Conservation (phyloP, 1,140 invertebrate species). For the Onthophagus taurus region DNA sequence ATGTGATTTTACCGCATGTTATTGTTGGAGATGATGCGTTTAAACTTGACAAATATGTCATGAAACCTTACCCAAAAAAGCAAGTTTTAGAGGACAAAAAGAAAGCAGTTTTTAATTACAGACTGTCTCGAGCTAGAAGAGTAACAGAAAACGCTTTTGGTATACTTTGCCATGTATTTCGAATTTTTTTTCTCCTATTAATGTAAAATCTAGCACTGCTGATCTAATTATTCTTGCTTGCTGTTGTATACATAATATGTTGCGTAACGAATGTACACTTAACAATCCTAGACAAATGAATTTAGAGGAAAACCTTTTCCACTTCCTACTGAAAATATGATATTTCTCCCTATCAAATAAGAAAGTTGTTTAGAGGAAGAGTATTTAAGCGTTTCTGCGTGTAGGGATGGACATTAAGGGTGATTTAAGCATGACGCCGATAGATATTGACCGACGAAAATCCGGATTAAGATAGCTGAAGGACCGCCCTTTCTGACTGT, state of each 20-base stretch:
- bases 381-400: no score
- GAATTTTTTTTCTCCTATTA: conserved; percentile 31
- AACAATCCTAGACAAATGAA: no score
- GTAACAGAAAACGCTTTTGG: conserved; percentile 39
- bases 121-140: conserved; percentile 32
- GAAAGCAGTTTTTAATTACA: conserved; percentile 42
- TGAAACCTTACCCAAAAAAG: conserved; percentile 22
- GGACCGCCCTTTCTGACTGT: no score
- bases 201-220: conserved; percentile 22
- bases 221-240: conserved; percentile 7
- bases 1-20: conserved; percentile 21
- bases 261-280: no score
- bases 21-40: conserved; percentile 29
- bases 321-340: no score
- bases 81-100: conserved; percentile 1
- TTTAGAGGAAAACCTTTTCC: no score
- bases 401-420: no score
- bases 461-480: no score
- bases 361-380: no score
- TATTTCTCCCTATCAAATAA: no score
- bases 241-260: conserved; percentile 9
- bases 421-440: no score
- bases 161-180: conserved; percentile 30
- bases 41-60: conserved; percentile 23
- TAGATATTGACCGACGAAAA: no score